A percentile compares a stretch with the other conserved stretches of the same genome.
These are phyloP conservation scores for Papilio glaucus DNA, from an alignment of 1,140 invertebrate genomes.

Conservation along the genomic window DNA sequence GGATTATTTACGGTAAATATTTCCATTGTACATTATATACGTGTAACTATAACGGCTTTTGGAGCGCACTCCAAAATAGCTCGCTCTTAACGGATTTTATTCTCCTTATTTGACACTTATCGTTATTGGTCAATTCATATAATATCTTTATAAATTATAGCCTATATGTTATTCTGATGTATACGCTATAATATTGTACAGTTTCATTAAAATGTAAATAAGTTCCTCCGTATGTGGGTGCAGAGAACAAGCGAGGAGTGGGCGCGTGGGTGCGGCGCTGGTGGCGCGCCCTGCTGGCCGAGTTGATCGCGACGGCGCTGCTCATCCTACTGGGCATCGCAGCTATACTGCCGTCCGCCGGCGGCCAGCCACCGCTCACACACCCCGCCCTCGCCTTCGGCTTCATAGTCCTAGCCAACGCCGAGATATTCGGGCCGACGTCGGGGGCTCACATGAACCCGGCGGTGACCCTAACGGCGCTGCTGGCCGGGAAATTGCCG, in stretches of 20 bases:
- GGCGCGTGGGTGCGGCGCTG: conserved; percentile 53
- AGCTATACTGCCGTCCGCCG: conserved; percentile 48
- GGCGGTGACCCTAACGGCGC: conserved; percentile 65
- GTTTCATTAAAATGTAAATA: too few species aligned
- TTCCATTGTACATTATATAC: too few species aligned
- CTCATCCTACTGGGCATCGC: conserved; percentile 64
- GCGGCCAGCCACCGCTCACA: conserved; percentile 47
- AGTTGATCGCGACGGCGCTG: conserved; percentile 67
- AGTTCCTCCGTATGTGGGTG: background rate
- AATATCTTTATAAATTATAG: too few species aligned
- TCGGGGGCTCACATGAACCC: conserved; percentile 78
- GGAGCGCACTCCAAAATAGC: too few species aligned
- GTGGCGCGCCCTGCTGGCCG: conserved; percentile 64
- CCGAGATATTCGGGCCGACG: conserved; percentile 61
- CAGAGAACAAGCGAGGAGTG: conserved; percentile 38
- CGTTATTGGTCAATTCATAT: too few species aligned
- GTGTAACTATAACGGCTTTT: too few species aligned
- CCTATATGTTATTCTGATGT: too few species aligned
- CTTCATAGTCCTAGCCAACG: conserved; percentile 59
- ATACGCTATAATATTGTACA: too few species aligned
- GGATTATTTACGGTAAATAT: too few species aligned
- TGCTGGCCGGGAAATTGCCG: conserved; percentile 50
- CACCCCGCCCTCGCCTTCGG: conserved; percentile 72
- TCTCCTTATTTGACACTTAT: too few species aligned
- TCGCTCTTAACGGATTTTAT: too few species aligned